A percentile compares a stretch with the other conserved stretches of the same genome.
phyloP scores from a whole-genome alignment of 1,140 invertebrate species.

The Drosophila pallidifrons region DNA sequence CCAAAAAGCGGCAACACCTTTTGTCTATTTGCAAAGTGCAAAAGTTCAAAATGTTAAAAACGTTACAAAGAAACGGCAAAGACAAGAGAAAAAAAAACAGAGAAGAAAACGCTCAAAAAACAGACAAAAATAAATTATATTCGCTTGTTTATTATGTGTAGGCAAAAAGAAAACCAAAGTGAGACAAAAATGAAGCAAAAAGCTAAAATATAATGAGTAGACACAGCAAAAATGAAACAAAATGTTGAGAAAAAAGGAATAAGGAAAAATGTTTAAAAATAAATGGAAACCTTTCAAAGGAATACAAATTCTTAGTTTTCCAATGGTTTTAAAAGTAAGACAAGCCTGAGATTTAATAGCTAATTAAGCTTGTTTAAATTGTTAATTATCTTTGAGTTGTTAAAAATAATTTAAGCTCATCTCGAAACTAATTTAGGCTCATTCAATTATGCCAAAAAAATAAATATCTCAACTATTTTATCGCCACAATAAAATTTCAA shows the following conservation, averaged over 20 bases:
- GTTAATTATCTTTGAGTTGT: too few relatives aligned
- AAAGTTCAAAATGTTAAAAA: constrained; percentile 71
- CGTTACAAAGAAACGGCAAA: constrained; percentile 56
- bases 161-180: constrained; percentile 12
- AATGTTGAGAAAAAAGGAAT: too few relatives aligned
- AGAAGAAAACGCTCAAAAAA: constrained; percentile 32
- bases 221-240: too few relatives aligned
- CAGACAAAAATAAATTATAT: constrained; percentile 68
- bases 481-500: too few relatives aligned
- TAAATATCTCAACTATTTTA: too few relatives aligned
- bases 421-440: not conserved
- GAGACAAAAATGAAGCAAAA: not conserved
- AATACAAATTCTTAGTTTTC: too few relatives aligned
- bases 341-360: too few relatives aligned
- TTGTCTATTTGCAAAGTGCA: constrained; percentile 69
- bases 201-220: not conserved
- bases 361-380: too few relatives aligned
- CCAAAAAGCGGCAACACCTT: constrained; percentile 54
- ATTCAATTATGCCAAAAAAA: too few relatives aligned
- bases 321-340: too few relatives aligned
- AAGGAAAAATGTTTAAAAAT: too few relatives aligned
- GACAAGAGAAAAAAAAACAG: constrained; percentile 36
- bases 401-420: not conserved
- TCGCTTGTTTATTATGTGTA: constrained; percentile 63
- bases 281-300: too few relatives aligned